phyloP scores from a whole-genome alignment of 92 coral and sea anemone genomes.

The Meandrina meandrites region DNA sequence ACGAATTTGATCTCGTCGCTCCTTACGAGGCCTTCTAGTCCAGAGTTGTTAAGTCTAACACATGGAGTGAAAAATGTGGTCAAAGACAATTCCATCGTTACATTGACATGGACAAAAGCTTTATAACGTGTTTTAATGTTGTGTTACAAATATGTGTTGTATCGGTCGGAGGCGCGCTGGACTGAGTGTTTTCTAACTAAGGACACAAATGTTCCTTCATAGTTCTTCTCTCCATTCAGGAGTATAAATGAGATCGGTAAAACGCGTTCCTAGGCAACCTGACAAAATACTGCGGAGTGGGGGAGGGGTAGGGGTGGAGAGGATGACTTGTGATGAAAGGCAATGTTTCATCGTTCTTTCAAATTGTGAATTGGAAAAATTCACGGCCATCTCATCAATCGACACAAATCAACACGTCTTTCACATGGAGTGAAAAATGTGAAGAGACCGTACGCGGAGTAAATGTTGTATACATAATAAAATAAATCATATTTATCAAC shows the following conservation, averaged over 20 bases:
- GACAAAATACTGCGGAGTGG: background rate
- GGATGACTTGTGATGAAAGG: no score
- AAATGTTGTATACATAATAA: background rate
- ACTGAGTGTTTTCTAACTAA: no score
- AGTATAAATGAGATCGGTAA: no score
- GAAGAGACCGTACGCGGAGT: background rate
- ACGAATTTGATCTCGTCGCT: background rate
- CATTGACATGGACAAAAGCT: no score
- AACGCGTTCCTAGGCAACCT: background rate
- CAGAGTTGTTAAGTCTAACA: background rate
- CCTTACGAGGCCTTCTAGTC: background rate
- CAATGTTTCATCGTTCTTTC: no score
- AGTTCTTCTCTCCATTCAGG: no score
- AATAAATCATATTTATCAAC: background rate
- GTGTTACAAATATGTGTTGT: no score
- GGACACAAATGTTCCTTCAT: no score
- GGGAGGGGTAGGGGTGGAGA: no score
- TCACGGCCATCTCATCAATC: background rate
- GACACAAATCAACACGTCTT: background rate
- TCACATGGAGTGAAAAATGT: constrained; percentile 27
- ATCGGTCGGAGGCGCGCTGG: no score
- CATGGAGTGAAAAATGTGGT: background rate
- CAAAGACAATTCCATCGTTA: background rate
- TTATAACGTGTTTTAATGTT: no score
- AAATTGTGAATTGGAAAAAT: background rate